phyloP scores from a whole-genome alignment of 1,140 invertebrate species.

The Acromyrmex echinatior region DNA sequence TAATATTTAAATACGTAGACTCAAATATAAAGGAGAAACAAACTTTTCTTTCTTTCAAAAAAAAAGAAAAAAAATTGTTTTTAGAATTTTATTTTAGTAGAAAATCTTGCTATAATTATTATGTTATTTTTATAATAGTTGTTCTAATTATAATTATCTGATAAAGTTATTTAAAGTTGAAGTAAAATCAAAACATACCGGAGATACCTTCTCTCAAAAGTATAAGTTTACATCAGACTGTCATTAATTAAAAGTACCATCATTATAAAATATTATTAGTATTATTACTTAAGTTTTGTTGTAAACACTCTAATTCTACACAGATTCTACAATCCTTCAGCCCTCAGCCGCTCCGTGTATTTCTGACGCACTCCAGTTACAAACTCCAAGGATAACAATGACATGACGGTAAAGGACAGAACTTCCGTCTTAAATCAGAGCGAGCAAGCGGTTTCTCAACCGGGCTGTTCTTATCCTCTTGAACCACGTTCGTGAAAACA shows the following conservation, averaged over 20 bases:
- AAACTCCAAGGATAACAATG: conserved; percentile 65
- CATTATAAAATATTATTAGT: conserved; percentile 38
- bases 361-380: conserved; percentile 55
- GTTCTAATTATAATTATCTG: background rate
- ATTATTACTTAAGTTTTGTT: conserved; percentile 35
- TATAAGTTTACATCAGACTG: conserved; percentile 3
- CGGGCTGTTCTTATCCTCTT: conserved; percentile 49
- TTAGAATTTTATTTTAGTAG: background rate
- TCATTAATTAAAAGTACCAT: conserved; percentile 9
- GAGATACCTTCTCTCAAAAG: conserved; percentile 4
- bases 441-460: conserved; percentile 46
- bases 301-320: conserved; percentile 46
- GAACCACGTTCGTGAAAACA: conserved; percentile 54
- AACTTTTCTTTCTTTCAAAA: background rate
- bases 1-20: background rate
- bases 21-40: background rate
- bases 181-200: background rate
- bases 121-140: background rate
- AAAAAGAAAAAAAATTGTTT: background rate
- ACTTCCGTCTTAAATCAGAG: conserved; percentile 60
- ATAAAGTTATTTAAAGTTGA: background rate
- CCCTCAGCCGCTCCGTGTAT: conserved; percentile 28
- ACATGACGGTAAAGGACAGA: conserved; percentile 54
- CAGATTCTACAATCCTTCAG: conserved; percentile 46
- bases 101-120: background rate